These are phyloP conservation scores for Pongo pygmaeus DNA, from an alignment of 2,113 vertebrate genomes.

Conservation along the genomic window DNA sequence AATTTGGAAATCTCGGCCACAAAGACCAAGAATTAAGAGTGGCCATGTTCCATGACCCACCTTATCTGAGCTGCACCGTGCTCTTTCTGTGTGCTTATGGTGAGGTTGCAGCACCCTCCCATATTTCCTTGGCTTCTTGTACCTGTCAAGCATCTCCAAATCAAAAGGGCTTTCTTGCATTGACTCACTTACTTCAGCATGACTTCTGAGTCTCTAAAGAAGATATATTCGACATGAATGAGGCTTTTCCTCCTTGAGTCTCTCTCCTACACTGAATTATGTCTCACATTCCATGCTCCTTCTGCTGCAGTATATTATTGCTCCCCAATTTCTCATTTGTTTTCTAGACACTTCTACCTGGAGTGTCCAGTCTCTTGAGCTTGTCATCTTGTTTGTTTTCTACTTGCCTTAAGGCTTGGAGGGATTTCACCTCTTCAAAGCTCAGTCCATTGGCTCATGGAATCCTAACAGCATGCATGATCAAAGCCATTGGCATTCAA, in stretches of 20 bases:
- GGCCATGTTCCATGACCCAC: neutral
- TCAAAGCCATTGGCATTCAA: conserved; percentile 72
- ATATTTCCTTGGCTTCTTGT: conserved; percentile 76
- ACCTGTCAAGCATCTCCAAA: conserved; percentile 80
- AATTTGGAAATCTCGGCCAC: neutral
- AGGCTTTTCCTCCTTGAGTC: conserved; percentile 78
- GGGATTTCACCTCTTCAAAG: conserved; percentile 76
- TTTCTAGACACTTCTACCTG: conserved; percentile 72
- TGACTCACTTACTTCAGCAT: conserved; percentile 80
- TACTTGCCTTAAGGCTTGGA: conserved; percentile 42
- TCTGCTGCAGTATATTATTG: conserved; percentile 72
- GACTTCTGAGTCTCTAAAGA: conserved; percentile 85
- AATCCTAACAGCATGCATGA: conserved; percentile 41
- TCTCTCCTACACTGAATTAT: conserved; percentile 83
- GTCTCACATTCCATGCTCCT: conserved; percentile 79
- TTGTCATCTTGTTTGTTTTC: conserved; percentile 63
- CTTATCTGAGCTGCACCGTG: neutral
- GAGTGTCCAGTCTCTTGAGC: conserved; percentile 71
- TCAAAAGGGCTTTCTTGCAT: conserved; percentile 74
- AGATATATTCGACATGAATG: conserved; percentile 82
- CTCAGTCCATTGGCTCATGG: conserved; percentile 33
- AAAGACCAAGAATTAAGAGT: neutral
- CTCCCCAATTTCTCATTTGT: conserved; percentile 80
- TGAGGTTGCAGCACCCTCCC: conserved; percentile 36
- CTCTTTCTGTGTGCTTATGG: conserved; percentile 43